A percentile compares a stretch with the other conserved stretches of the same genome.
Evolutionary conservation across 2,888 invertebrate genomes (phyloP).

Genomic region (Heliothis peltigera): DNA sequence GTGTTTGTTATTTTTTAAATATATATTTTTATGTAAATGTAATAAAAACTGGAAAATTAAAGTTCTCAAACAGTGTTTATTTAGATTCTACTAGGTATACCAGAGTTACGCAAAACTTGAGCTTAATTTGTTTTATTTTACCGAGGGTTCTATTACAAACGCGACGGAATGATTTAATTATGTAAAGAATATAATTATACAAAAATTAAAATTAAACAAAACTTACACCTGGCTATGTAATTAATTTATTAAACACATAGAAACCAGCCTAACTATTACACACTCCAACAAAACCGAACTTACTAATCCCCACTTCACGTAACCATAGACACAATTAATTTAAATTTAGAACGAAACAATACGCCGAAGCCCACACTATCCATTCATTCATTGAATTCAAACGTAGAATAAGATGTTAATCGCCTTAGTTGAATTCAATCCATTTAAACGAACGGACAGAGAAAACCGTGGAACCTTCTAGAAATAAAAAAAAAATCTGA

Average conservation of each 20-base stretch:
- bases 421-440: slow-evolving; percentile 47
- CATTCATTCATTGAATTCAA: slow-evolving; percentile 47
- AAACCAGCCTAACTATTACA: background rate
- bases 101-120: no score
- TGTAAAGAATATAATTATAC: no score
- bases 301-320: background rate
- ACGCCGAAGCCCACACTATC: slow-evolving; percentile 21
- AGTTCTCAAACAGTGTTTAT: no score
- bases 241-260: background rate
- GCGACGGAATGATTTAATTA: no score
- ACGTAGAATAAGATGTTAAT: slow-evolving; percentile 54
- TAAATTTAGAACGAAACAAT: slow-evolving; percentile 47
- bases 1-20: background rate
- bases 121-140: no score
- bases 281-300: background rate
- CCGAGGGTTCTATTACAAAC: no score
- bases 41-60: no score
- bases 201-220: no score
- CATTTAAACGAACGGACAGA: slow-evolving; percentile 35
- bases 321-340: slow-evolving; percentile 19
- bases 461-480: slow-evolving; percentile 13
- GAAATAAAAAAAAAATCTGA: slow-evolving; percentile 32
- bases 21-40: no score
- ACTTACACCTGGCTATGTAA: no score
- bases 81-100: no score